Base-by-base conservation (phyloP, 2,797 vertebrate genomes). In the Pantherophis alleghaniensis region DNA sequence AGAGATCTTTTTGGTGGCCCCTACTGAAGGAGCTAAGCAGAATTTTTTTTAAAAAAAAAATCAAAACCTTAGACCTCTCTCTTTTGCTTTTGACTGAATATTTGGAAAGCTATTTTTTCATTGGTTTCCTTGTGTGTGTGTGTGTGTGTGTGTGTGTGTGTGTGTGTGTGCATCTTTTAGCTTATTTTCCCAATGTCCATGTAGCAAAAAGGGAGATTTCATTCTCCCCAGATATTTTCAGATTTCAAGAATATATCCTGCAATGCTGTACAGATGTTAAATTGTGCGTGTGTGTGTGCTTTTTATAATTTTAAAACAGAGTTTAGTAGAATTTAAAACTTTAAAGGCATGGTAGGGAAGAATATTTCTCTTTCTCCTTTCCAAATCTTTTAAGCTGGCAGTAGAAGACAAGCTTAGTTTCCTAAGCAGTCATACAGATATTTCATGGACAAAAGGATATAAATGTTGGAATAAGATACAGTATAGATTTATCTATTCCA, bases 371-470 rank as follows among this genome's bases (percentile, higher is more conserved):
- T 83, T 83, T 89, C 13, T 9, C 63, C 86, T 32, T 92, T 74
- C 90, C 92, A 90, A 74, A 94, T 74, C 55, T 94, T 55, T 24
- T 55, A 94, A 94, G 14, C 22, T 18, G 86, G 57, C 66, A 37
- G 47, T 95, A 66, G 42, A 93, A 66, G 94, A 90, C 0, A 87
- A 0, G 2, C 10, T 69, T 55, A 69, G 60, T 90, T n/a, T 53
- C 60, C 4, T 16, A 5, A 88, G 92, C n/a, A n/a, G 32, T 28
- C 87, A 92, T 3, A 87, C 24, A 47, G 32, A 66, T 18, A 42
- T 32, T 93, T 92, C 26, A 53, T 37, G 7, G 42, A 37, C 32
- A 42, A 89, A 86, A 55, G 28, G 2, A 18, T 90, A 12, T 18
- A 57, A 55, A 92, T 92, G 66, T 88, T 90, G 66, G 26, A 66